Percentiles rank a stretch among this genome's conserved stretches.
phyloP scores from a whole-genome alignment of 2,888 invertebrate species.

The Protodeltote pygarga region DNA sequence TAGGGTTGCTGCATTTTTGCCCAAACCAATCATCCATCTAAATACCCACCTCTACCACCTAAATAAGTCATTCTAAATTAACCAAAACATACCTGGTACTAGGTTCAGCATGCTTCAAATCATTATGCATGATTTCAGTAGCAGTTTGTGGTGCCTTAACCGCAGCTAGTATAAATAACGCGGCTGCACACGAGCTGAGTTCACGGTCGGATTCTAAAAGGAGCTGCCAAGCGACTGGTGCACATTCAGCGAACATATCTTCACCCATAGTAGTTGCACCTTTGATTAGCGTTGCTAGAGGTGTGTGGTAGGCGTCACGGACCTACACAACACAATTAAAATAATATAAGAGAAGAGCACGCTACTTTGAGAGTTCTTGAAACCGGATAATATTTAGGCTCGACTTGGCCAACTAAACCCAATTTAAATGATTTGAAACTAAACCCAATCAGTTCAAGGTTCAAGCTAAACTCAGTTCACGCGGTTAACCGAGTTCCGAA shows the following conservation, averaged over 20 bases:
- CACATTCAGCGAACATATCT: conserved; percentile 94
- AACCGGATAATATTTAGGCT: too few species aligned
- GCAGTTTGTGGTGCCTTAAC: conserved; percentile 97
- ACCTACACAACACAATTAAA: conserved; percentile 84
- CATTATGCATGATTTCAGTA: conserved; percentile 95
- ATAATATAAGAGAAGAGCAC: not conserved
- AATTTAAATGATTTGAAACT: too few species aligned
- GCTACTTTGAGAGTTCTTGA: too few species aligned
- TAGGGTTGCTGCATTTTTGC: too few species aligned
- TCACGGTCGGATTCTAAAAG: conserved; percentile 96
- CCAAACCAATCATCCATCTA: too few species aligned
- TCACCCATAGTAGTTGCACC: conserved; percentile 96
- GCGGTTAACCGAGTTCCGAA: too few species aligned
- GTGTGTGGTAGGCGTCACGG: conserved; percentile 95
- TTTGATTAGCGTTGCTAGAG: conserved; percentile 94
- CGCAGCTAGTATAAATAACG: conserved; percentile 96
- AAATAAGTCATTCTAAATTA: not conserved
- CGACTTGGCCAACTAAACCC: too few species aligned
- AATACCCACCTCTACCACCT: too few species aligned
- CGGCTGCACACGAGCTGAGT: conserved; percentile 94
- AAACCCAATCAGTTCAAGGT: too few species aligned
- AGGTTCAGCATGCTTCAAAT: conserved; percentile 94
- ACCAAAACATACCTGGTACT: conserved; percentile 91
- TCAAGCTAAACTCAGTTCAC: too few species aligned
- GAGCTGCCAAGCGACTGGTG: conserved; percentile 98